Conservation (phyloP, 2,888 invertebrate species). For the Venustoraphidia nigricollis region DNA sequence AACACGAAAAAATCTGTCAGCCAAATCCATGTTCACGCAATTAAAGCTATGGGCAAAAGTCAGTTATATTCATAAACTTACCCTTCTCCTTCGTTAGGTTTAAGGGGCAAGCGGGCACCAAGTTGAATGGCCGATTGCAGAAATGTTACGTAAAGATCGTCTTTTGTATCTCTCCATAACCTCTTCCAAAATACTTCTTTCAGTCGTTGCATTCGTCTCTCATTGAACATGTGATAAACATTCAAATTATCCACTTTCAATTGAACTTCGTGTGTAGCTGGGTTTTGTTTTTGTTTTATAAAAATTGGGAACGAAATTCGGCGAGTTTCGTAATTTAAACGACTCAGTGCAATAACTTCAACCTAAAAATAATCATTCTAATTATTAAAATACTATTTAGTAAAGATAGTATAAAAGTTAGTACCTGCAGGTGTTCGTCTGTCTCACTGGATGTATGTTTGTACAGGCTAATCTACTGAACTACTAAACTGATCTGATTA, state of each 20-base stretch:
- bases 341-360: conserved; percentile 63
- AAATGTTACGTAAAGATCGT: conserved; percentile 67
- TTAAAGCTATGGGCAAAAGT: too few species aligned
- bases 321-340: conserved; percentile 61
- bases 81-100: conserved; percentile 80
- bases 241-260: conserved; percentile 82
- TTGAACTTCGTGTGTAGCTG: conserved; percentile 62
- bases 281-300: conserved; percentile 46
- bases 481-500: too few species aligned
- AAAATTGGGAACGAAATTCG: conserved; percentile 44
- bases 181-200: conserved; percentile 61
- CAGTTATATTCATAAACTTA: conserved; percentile 22
- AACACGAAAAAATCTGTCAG: too few species aligned
- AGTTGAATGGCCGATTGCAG: conserved; percentile 72
- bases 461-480: neutral
- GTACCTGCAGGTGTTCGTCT: neutral
- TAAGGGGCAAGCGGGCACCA: conserved; percentile 67
- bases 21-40: too few species aligned
- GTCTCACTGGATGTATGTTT: neutral
- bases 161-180: conserved; percentile 62
- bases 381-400: neutral
- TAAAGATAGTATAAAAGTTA: neutral
- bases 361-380: conserved; percentile 31
- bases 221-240: conserved; percentile 73
- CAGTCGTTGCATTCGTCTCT: conserved; percentile 49